Evolutionary conservation across 2,113 vertebrate species (phyloP), one percentile per base, ranked within the genome.

Genomic region (Crocuta crocuta): DNA sequence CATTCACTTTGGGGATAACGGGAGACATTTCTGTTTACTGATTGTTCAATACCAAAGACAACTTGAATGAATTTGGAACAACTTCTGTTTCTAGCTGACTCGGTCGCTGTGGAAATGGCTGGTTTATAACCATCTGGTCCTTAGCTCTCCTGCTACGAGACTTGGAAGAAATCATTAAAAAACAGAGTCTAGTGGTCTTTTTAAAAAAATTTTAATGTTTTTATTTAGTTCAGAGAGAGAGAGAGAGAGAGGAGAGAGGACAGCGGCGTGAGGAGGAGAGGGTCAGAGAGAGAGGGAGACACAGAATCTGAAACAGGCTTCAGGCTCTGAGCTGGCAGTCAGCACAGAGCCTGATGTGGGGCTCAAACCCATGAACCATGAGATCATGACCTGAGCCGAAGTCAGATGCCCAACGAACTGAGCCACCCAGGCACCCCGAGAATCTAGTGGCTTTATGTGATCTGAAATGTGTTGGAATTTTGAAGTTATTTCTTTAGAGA

Each of bases 61-160:
- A 86, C 71, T 80, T 84, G 11, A 89, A 81, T 50, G 15, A 83
- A 89, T 43, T 80, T 91, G 73, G 66, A 83, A 76, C 53, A 89
- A 86, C 50, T 87, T 91, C 10, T 58, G 55, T 95, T 97, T 93
- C 68, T 80, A 90, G 86, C 66, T 97, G 93, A 89, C 79, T 97
- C 85, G 82, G 83, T 84, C 74, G 80, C 65, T 76, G 24, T 63
- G 28, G 65, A 82, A 79, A 80, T 81, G 89, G 17, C 68, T 93
- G 39, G 10, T 92, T 91, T 97, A 92, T 78, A 93, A 94, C 78
- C 82, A 96, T 97, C 68, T 95, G 93, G 68, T 97, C 79, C 73
- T 93, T 84, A 76, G 84, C 92, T 88, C 50, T 66, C 45, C 85
- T 70, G 55, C 92, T 97, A 95, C 76, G 81, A 96, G 48, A 82